Evolutionary conservation across 1,140 invertebrate species (phyloP), one percentile per base, ranked within the genome.

Genomic region (Nylanderia fulva): DNA sequence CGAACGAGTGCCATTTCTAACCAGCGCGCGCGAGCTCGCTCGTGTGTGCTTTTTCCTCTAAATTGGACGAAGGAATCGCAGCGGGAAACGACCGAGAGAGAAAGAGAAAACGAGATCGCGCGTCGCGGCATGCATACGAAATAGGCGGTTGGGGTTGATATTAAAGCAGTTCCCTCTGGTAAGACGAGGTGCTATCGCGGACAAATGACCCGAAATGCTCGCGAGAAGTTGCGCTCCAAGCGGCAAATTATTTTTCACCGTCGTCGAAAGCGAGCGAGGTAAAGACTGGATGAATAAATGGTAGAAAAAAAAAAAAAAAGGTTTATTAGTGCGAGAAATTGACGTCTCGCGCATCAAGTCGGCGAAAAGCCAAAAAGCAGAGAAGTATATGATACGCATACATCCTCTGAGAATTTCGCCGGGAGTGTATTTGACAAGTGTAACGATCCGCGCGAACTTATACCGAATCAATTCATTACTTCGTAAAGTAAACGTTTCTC

Each of bases 161-260:
- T 88, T 90, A 90, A 90, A 77, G 86, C 86, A 89, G 88, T 79
- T 89, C 87, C 71, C 85, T 87, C 80, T 66, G 69, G 69, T 54
- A 29, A 89, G 83, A 27, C 75, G 84, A 82, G 66, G 58, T 36
- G 52, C 36, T 69, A 56, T 63, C 69, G 48, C 71, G 86, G 76
- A 88, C 84, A 85, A 89, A 89, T 77, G 75, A 48, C 74, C 36
- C 74, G 54, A 76, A 85, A 72, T 80, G 64, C 48, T 75, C 56
- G 66, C 77, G 48, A 45, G 18, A 88, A 86, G 56, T 85, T 75
- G 42, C 68, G 52, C 64, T 61, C 15, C 13, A 39, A 42, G 48
- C 18, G 52, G 58, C 64, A 66, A 89, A 89, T 89, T 85, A 87
- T 89, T 88, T 88, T 82, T 88, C 86, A 74, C 83, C 63, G 45